Evolutionary conservation across 2,113 vertebrate genomes (phyloP).

Genomic region (Aspidoscelis tigris): DNA sequence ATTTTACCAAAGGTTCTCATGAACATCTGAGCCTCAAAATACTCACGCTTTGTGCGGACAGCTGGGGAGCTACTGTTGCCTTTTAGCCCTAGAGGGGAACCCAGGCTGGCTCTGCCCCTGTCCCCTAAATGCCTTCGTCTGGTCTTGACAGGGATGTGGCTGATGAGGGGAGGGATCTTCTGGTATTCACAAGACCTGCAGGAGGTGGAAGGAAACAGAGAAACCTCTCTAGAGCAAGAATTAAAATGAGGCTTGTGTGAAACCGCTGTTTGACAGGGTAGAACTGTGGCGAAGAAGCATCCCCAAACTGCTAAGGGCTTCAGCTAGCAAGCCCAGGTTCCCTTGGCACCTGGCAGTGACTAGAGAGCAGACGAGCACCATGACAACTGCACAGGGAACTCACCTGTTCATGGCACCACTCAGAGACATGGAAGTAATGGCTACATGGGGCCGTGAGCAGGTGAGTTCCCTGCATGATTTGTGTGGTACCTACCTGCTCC

Average conservation of each 20-base stretch:
- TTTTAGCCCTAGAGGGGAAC: not conserved
- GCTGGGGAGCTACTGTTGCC: conserved; percentile 12
- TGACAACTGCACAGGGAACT: too few relatives aligned
- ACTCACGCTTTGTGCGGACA: conserved; percentile 63
- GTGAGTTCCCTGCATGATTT: too few relatives aligned
- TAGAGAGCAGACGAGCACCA: too few relatives aligned
- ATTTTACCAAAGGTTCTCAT: not conserved
- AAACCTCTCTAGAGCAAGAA: not conserved
- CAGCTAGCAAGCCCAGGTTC: too few relatives aligned
- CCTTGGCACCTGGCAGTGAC: too few relatives aligned
- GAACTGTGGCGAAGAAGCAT: too few relatives aligned
- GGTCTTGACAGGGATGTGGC: conserved; percentile 57
- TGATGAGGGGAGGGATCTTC: conserved; percentile 66
- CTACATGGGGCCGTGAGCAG: too few relatives aligned
- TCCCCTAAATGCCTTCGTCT: not conserved
- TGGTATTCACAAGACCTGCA: conserved; percentile 60
- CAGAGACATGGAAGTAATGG: too few relatives aligned
- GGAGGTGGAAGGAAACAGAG: not conserved
- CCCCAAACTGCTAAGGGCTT: too few relatives aligned
- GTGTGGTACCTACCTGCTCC: too few relatives aligned
- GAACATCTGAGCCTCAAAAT: not conserved
- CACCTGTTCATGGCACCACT: too few relatives aligned
- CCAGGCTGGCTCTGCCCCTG: conserved; percentile 54
- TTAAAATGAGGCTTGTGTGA: not conserved
- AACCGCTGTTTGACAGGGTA: too few relatives aligned